Evolutionary conservation across 2,797 vertebrate species (phyloP), one percentile per base, ranked within the genome.

Genomic region (Pantherophis vulpinus): DNA sequence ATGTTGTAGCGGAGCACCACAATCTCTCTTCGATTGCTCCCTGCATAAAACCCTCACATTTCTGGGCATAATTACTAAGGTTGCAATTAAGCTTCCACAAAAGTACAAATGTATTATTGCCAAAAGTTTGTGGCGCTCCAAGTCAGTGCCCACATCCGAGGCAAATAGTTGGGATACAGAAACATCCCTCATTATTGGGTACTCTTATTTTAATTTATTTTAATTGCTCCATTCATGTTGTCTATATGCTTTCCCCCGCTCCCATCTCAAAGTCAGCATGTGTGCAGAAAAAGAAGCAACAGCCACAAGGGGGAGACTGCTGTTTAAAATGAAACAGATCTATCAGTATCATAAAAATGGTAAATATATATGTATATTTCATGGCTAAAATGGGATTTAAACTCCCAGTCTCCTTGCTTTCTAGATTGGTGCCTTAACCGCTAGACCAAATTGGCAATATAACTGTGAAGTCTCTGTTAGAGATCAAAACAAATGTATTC

Each of bases 241-340:
- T 0, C 42, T 12, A 47, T 47, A 47, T 47, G 47, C 0, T 23
- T 23, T 9, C 2, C 23, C 0, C 2, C 18, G 0, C 58, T 25
- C 0, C 32, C 55, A 13, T 13, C 12, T 13, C 42, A 83, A 83
- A 83, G 20, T 47, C 74, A 10, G 37, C 4, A 23, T 23, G 20
- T 47, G 12, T 14, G 56, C 7, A n/a, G 1, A 29, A 54, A 23
- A 61, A 7, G 0, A 16, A 59, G 1, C 61, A 88, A 42, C 1
- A 9, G 16, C 42, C 11, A 54, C 86, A 29, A 92, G 63, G 32
- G 87, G 91, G 91, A 74, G 37, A 6, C 32, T 23, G 32, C 4
- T 12, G 27, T 66, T 87, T 74, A 18, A 88, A 58, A 70, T 56
- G 37, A 70, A 92, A 66, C 0, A 88, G 29, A 27, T 54, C 70